Evolutionary conservation across 2,888 invertebrate genomes (phyloP).

Genomic region (Tridacna crocea): DNA sequence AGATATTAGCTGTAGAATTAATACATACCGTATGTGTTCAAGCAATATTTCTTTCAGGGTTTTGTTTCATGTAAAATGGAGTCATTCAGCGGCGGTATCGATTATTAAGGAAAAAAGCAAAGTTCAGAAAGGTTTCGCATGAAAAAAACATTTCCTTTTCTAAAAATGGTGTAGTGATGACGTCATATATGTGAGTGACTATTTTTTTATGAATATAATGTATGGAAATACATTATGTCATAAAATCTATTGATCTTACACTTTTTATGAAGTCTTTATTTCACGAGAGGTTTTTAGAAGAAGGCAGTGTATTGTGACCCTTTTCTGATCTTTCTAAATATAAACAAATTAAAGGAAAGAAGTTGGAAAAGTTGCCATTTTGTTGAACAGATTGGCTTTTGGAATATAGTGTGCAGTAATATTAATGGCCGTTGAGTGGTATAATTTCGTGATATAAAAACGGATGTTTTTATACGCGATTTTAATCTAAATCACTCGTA

Average conservation of each 20-base stretch:
- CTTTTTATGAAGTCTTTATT: too few species aligned
- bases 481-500: neutral
- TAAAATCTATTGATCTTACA: neutral
- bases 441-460: constrained; percentile 5
- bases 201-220: neutral
- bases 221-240: neutral
- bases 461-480: constrained; percentile 1
- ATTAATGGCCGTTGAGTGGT: neutral
- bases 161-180: neutral
- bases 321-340: too few species aligned
- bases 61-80: constrained; percentile 4
- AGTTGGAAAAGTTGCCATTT: too few species aligned
- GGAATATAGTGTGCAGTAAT: neutral
- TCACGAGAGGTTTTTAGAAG: too few species aligned
- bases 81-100: neutral
- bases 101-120: neutral
- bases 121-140: neutral
- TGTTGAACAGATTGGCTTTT: neutral
- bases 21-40: constrained; percentile 38
- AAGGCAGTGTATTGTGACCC: too few species aligned
- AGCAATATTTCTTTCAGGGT: constrained; percentile 39
- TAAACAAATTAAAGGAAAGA: too few species aligned
- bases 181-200: neutral
- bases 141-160: neutral
- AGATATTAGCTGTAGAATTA: too few species aligned